Evolutionary conservation across 2,797 vertebrate species (phyloP).

Genomic region (Pristis pectinata): DNA sequence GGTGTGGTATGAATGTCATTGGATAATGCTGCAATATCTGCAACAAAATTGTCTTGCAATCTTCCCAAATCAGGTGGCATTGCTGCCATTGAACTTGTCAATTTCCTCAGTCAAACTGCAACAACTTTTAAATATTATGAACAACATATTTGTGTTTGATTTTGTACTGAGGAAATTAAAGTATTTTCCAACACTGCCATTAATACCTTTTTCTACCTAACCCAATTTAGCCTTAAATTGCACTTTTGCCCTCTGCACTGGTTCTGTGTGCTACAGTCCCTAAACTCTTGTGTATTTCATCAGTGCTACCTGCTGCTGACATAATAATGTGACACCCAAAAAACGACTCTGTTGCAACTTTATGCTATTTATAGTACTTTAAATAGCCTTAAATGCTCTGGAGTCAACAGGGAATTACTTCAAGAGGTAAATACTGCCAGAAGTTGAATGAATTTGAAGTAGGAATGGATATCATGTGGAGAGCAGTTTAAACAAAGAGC

Average conservation of each 20-base stretch:
- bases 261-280: background rate
- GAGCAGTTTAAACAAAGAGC: background rate
- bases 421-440: background rate
- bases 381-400: background rate
- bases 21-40: background rate
- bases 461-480: background rate
- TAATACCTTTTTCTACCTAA: background rate
- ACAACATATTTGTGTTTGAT: background rate
- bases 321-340: background rate
- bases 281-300: background rate
- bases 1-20: background rate
- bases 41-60: background rate
- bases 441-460: background rate
- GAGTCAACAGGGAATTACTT: background rate
- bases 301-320: background rate
- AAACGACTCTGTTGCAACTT: background rate
- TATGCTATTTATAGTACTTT: background rate
- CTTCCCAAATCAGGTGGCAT: background rate
- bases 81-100: background rate
- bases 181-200: background rate
- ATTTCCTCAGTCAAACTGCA: background rate
- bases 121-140: background rate
- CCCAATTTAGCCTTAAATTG: background rate
- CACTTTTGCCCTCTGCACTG: background rate
- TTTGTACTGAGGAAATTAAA: background rate